Conservation (phyloP, 2,113 vertebrate species). For the Otis tarda region DNA sequence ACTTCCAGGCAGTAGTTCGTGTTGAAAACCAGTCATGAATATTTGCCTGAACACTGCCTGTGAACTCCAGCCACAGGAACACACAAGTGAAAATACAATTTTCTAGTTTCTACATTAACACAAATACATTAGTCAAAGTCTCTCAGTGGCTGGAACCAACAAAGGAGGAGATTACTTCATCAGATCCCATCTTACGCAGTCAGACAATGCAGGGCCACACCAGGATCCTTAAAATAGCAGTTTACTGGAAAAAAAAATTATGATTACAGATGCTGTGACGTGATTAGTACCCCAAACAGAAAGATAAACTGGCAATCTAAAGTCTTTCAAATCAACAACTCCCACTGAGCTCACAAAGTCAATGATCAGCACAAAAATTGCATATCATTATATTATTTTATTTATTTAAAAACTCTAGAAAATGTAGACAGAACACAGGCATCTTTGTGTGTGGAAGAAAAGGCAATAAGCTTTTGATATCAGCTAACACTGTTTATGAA, state of each 20-base stretch:
- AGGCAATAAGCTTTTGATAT: background rate
- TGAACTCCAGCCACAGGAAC: background rate
- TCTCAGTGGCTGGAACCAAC: background rate
- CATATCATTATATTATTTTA: background rate
- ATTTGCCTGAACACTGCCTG: background rate
- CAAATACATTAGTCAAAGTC: background rate
- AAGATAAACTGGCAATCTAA: background rate
- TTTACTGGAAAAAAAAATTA: background rate
- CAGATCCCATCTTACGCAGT: background rate
- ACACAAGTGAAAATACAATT: background rate
- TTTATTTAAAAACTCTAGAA: background rate
- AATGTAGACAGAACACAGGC: background rate
- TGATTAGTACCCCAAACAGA: background rate
- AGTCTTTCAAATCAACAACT: background rate
- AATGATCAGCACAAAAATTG: background rate
- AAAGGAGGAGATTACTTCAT: background rate
- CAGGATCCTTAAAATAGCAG: background rate
- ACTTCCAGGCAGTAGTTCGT: background rate
- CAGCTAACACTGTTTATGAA: background rate
- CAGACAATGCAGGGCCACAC: background rate
- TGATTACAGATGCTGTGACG: background rate
- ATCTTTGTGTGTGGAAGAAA: background rate
- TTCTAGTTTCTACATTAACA: background rate
- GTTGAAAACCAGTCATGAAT: background rate
- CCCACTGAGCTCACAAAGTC: background rate